phyloP scores from a whole-genome alignment of 1,140 invertebrate genomes.

The Cryptotermes secundus region DNA sequence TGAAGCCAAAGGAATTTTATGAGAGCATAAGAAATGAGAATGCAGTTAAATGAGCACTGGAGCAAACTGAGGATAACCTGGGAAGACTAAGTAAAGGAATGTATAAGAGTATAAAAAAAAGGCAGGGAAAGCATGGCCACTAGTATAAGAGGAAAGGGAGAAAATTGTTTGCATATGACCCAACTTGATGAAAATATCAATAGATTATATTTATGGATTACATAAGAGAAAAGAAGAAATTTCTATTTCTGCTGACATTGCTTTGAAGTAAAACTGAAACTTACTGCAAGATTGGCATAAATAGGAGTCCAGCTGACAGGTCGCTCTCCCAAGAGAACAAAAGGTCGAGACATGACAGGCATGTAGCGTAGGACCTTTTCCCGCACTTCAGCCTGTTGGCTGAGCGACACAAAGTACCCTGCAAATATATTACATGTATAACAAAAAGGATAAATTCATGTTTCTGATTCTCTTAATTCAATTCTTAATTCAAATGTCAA shows the following conservation, averaged over 20 bases:
- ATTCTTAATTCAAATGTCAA: too few species aligned
- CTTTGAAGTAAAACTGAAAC: constrained; percentile 60
- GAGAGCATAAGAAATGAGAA: too few species aligned
- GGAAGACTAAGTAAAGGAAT: background rate
- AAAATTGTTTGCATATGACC: too few species aligned
- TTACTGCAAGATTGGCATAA: constrained; percentile 85
- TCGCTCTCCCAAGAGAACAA: background rate
- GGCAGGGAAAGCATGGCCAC: background rate
- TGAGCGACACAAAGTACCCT: constrained; percentile 38
- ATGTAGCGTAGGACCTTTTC: background rate
- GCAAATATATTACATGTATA: background rate
- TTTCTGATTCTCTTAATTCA: too few species aligned
- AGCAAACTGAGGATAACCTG: background rate
- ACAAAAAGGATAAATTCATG: too few species aligned
- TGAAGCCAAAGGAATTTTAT: too few species aligned
- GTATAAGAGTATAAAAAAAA: too few species aligned
- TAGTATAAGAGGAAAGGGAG: too few species aligned
- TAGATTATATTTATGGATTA: too few species aligned
- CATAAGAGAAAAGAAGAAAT: background rate
- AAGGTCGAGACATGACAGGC: background rate
- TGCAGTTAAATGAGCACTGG: background rate
- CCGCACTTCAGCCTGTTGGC: constrained; percentile 7
- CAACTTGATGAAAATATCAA: too few species aligned
- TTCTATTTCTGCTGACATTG: constrained; percentile 41
- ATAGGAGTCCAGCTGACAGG: constrained; percentile 86